Percentiles rank a stretch among this genome's conserved stretches.
Conservation (phyloP, 2,113 vertebrate genomes). For the Acrocephalus kingi region DNA sequence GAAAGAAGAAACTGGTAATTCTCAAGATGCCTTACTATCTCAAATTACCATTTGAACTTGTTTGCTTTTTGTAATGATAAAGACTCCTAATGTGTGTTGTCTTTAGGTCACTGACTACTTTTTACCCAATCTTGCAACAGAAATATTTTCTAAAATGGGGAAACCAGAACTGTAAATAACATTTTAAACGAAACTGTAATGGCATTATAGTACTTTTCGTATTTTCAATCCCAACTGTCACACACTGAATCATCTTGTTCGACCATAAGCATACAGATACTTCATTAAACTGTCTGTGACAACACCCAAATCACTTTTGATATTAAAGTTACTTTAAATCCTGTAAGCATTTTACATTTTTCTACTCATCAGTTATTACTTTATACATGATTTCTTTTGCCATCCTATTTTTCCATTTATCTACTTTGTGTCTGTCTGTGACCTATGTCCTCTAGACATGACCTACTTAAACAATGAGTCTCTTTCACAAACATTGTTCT, state of each 20-base stretch:
- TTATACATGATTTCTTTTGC: not conserved
- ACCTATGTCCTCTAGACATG: not conserved
- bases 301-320: not conserved
- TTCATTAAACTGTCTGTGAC: not conserved
- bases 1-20: not conserved
- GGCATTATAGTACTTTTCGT: not conserved
- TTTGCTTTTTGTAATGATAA: not conserved
- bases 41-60: not conserved
- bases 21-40: not conserved
- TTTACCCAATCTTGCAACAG: not conserved
- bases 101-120: not conserved
- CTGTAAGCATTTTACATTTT: not conserved
- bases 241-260: not conserved
- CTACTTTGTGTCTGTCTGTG: not conserved
- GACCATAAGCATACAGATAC: not conserved
- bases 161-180: not conserved
- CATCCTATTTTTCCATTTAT: not conserved
- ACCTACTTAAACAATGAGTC: not conserved
- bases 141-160: not conserved
- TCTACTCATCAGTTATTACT: not conserved
- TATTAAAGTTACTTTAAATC: not conserved
- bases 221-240: not conserved
- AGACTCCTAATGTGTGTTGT: not conserved
- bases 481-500: not conserved
- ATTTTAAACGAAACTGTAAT: not conserved